A percentile compares a stretch with the other conserved stretches of the same genome.
Conservation (phyloP, 2,888 invertebrate genomes). For the Tenthredo mesomela region DNA sequence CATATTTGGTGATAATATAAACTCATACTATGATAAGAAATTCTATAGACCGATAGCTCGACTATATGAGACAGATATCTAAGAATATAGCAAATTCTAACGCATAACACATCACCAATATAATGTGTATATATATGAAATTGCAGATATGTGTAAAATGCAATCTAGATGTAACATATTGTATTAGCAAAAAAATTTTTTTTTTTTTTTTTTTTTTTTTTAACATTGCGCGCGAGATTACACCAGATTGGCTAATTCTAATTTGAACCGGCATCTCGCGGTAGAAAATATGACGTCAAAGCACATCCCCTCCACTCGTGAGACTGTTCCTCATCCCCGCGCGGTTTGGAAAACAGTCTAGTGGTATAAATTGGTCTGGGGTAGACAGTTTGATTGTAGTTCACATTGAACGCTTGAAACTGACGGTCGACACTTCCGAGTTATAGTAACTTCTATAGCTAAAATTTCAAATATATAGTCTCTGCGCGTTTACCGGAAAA, state of each 20-base stretch:
- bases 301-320: background rate
- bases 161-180: background rate
- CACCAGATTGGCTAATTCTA: background rate
- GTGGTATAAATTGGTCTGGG: constrained; percentile 27
- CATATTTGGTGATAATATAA: too few relatives aligned
- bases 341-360: background rate
- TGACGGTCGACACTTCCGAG: background rate
- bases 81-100: background rate
- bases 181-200: background rate
- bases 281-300: background rate
- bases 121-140: too few relatives aligned
- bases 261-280: background rate
- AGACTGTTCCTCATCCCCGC: constrained; percentile 5
- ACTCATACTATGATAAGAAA: constrained; percentile 1
- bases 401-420: background rate
- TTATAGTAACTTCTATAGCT: background rate
- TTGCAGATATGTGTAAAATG: background rate
- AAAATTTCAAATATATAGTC: background rate
- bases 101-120: background rate
- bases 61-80: background rate
- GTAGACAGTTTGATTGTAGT: background rate
- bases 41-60: background rate
- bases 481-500: background rate
- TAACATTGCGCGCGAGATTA: background rate
- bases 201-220: background rate